These are phyloP conservation scores for Abscondita cerata DNA, from an alignment of 2,888 invertebrate genomes.

Conservation along the genomic window DNA sequence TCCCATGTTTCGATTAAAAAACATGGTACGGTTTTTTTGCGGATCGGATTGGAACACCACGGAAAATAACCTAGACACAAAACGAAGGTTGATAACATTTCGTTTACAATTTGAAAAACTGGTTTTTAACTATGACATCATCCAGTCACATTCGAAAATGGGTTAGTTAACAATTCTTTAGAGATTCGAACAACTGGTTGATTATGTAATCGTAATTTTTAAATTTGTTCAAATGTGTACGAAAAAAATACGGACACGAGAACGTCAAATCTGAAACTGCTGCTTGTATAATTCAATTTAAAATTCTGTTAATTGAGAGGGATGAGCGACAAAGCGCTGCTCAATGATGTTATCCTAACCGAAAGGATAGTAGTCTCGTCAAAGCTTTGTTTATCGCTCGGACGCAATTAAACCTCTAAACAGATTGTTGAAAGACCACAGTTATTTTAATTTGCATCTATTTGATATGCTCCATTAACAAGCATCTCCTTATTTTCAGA, in stretches of 20 bases:
- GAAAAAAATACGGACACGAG: background rate
- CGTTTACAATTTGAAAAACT: constrained; percentile 13
- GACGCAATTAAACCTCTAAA: too few relatives aligned
- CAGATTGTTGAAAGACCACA: too few relatives aligned
- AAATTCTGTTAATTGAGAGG: constrained; percentile 19
- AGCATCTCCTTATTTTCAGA: constrained; percentile 38
- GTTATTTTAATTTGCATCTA: too few relatives aligned
- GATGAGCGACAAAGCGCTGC: constrained; percentile 8
- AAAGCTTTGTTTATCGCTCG: constrained; percentile 35
- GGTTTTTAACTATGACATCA: constrained; percentile 22
- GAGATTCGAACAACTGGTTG: constrained; percentile 21
- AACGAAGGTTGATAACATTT: constrained; percentile 5
- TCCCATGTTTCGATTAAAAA: background rate
- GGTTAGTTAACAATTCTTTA: constrained; percentile 23
- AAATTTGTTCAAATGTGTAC: background rate
- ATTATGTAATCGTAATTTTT: constrained; percentile 17
- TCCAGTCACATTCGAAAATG: constrained; percentile 12
- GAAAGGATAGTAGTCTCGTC: constrained; percentile 12
- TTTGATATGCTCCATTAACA: too few relatives aligned
- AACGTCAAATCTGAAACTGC: too few relatives aligned
- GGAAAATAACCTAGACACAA: constrained; percentile 1
- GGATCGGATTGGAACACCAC: too few relatives aligned
- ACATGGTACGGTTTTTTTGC: too few relatives aligned
- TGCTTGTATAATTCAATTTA: constrained; percentile 11
- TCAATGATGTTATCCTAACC: constrained; percentile 14